Percentiles rank a stretch among this genome's conserved stretches.
These are phyloP conservation scores for Platynereis dumerilii DNA, from an alignment of 2,888 invertebrate species.

Conservation along the genomic window DNA sequence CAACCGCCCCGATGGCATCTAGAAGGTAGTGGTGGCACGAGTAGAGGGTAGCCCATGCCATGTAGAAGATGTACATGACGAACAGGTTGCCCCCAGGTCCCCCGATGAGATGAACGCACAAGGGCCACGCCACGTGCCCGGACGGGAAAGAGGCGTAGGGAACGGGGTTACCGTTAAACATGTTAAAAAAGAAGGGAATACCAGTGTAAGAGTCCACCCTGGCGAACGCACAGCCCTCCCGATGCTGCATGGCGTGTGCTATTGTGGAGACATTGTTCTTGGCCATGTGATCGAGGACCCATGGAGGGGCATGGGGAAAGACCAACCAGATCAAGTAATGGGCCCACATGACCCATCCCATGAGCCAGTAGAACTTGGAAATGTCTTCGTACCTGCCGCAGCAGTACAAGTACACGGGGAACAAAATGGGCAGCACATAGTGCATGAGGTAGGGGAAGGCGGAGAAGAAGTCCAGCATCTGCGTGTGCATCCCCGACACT, in stretches of 20 bases:
- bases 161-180: slow-evolving; percentile 39
- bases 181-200: slow-evolving; percentile 35
- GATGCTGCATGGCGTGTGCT: slow-evolving; percentile 21
- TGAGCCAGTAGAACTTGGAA: slow-evolving; percentile 35
- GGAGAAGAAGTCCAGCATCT: slow-evolving; percentile 33
- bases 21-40: slow-evolving; percentile 41
- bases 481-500: slow-evolving; percentile 23
- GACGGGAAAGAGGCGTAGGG: slow-evolving; percentile 43
- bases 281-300: slow-evolving; percentile 33
- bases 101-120: slow-evolving; percentile 26
- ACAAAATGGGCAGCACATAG: slow-evolving; percentile 35
- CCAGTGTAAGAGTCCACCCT: slow-evolving; percentile 35
- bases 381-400: slow-evolving; percentile 26
- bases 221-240: slow-evolving; percentile 40
- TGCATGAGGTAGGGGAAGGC: slow-evolving; percentile 39
- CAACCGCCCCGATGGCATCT: slow-evolving; percentile 35
- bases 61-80: slow-evolving; percentile 34
- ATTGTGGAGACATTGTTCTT: slow-evolving; percentile 3
- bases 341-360: slow-evolving; percentile 39
- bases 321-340: slow-evolving; percentile 38
- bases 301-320: slow-evolving; percentile 42
- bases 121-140: slow-evolving; percentile 42
- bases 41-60: slow-evolving; percentile 42
- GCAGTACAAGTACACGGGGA: slow-evolving; percentile 31
- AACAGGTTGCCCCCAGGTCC: slow-evolving; percentile 24